Percentiles rank a stretch among this genome's conserved stretches.
These are phyloP conservation scores for Zoanthus sansibaricus DNA, from an alignment of 92 coral and sea anemone species.

Conservation along the genomic window DNA sequence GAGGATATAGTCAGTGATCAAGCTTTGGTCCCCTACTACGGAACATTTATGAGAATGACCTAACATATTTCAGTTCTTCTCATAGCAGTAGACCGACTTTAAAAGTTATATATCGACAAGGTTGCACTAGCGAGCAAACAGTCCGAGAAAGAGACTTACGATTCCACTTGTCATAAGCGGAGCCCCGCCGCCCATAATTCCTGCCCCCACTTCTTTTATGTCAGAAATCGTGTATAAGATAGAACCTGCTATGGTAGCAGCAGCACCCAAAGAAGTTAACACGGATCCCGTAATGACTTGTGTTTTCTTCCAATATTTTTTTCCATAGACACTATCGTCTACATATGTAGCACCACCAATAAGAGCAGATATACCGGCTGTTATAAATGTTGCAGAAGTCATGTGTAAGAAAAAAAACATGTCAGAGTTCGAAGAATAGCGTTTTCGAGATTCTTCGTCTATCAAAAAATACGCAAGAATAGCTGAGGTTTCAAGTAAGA, in stretches of 20 bases:
- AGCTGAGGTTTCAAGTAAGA: background rate
- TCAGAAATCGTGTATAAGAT: background rate
- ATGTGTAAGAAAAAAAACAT: background rate
- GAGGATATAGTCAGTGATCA: too few relatives aligned
- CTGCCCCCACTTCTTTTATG: background rate
- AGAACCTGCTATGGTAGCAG: background rate
- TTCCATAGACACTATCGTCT: background rate
- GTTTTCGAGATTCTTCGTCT: background rate
- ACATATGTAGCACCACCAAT: background rate
- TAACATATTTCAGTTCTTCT: too few relatives aligned
- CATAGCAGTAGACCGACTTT: too few relatives aligned
- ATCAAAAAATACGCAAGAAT: background rate
- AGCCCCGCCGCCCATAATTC: background rate
- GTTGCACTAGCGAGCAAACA: background rate
- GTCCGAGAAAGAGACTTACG: background rate
- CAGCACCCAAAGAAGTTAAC: background rate
- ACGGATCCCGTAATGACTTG: too few relatives aligned
- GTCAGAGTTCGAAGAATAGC: background rate
- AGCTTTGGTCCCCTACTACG: too few relatives aligned
- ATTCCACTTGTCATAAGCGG: background rate
- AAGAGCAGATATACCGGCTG: background rate
- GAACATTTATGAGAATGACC: too few relatives aligned
- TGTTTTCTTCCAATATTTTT: too few relatives aligned
- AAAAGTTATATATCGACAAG: background rate
- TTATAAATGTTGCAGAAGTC: background rate